Conservation (phyloP, 2,888 invertebrate genomes). For the Drosophila gaucha region DNA sequence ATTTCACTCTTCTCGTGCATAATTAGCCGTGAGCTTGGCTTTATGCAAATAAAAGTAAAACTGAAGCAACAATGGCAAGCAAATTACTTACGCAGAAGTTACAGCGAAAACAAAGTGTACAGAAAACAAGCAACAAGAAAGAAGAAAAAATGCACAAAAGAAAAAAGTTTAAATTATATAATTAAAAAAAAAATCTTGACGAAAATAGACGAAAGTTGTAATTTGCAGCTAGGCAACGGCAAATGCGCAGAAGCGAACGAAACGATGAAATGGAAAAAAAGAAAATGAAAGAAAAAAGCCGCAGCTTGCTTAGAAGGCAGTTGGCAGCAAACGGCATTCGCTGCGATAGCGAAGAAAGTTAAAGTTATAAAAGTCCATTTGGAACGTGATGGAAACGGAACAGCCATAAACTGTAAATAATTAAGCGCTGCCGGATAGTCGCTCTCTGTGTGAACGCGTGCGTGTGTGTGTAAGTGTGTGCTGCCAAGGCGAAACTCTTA, state of each 20-base stretch:
- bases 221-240: conserved; percentile 62
- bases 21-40: conserved; percentile 64
- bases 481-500: conserved; percentile 74
- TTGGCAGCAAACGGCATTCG: conserved; percentile 48
- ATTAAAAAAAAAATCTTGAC: conserved; percentile 80
- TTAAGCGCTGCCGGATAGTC: conserved; percentile 42
- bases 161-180: conserved; percentile 79
- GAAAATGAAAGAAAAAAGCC: conserved; percentile 39
- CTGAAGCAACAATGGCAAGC: conserved; percentile 52
- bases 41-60: conserved; percentile 77
- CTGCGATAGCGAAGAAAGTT: conserved; percentile 74
- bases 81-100: conserved; percentile 57
- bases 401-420: conserved; percentile 70
- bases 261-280: conserved; percentile 33
- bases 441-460: conserved; percentile 9
- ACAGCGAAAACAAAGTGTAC: conserved; percentile 60
- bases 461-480: conserved; percentile 20
- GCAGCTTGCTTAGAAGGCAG: conserved; percentile 61
- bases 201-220: conserved; percentile 80
- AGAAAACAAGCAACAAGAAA: conserved; percentile 16
- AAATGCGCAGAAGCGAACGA: conserved; percentile 34
- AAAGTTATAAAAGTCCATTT: conserved; percentile 71
- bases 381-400: conserved; percentile 69
- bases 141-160: conserved; percentile 25
- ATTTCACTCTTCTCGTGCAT: conserved; percentile 72